A percentile compares a stretch with the other conserved stretches of the same genome.
Conservation (phyloP, 2,888 invertebrate species). For the Agelastica alni region DNA sequence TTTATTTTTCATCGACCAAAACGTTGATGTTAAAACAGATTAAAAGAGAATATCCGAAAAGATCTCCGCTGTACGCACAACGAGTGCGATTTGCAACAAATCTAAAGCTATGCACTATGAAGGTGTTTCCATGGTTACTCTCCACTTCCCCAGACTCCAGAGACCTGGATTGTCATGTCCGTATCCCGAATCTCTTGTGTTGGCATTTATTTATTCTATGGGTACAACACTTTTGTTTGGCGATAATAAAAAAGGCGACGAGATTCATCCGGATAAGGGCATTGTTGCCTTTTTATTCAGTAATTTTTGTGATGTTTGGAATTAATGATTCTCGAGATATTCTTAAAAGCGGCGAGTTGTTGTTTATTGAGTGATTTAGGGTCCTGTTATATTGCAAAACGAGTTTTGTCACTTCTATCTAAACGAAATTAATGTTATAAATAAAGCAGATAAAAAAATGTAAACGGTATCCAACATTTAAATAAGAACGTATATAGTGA, state of each 20-base stretch:
- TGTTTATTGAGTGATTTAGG: conserved; percentile 15
- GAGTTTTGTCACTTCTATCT: not conserved
- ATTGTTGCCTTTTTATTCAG: conserved; percentile 29
- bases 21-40: conserved; percentile 33
- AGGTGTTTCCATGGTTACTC: conserved; percentile 43
- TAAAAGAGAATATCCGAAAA: conserved; percentile 31
- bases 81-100: conserved; percentile 32
- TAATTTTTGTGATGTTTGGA: conserved; percentile 27
- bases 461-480: too few relatives aligned
- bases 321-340: conserved; percentile 24
- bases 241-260: conserved; percentile 29
- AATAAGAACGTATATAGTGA: too few relatives aligned
- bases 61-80: conserved; percentile 16
- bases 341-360: conserved; percentile 9
- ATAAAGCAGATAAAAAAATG: too few relatives aligned
- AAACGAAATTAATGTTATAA: not conserved
- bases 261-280: conserved; percentile 27
- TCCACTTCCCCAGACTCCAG: conserved; percentile 41
- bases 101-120: conserved; percentile 36
- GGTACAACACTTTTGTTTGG: conserved; percentile 35
- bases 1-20: conserved; percentile 21
- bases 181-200: conserved; percentile 38
- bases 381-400: not conserved
- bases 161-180: conserved; percentile 43
- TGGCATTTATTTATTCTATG: conserved; percentile 36